Evolutionary conservation across 1,140 invertebrate species (phyloP), one percentile per base, ranked within the genome.

Genomic region (Hermatobates lingyangjiaoensis): DNA sequence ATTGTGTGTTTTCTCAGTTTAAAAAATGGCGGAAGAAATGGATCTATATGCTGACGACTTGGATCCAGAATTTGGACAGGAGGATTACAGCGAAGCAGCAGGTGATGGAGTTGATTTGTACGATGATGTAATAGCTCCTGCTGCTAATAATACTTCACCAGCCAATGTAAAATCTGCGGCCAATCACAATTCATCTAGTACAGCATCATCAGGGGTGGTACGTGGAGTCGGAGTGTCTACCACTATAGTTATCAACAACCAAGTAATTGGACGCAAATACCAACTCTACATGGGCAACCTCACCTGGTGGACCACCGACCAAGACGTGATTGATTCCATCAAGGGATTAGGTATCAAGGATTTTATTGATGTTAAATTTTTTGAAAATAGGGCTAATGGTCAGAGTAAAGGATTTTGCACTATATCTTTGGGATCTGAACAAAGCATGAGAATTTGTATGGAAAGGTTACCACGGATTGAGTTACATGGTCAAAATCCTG

Each of bases 341-440:
- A 74, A 76, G 45, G 79, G 79, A 54, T 73, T 96, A 57, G 94
- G 93, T 21, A 83, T 98, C 2, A 77, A 73, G 53, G 96, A 99
- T 67, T 81, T 99, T 58, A 74, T 94, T 56, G 96, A 98, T 65
- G 90, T 98, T 14, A 98, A 98, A 69, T 99, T 99, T 69, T 96
- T 97, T 72, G 95, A 99, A 70, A 98, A 99, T 71, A 78, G 95
- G 59, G 87, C 89, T 12, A 99, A 99, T 74, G 96, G 96, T 25
- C 95, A 98, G 67, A 96, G 91, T 0, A 98, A 98, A 74, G 96
- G 96, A 39, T 94, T 94, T 67, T 94, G 90, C 65, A 81, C 92
- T 18, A 80, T 95, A 57, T 87, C 87, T 1, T 70, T 96, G 45
- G 87, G 84, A 14, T 96, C 91, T 0, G 94, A 98, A 60, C 74